Evolutionary conservation across 1,140 invertebrate species (phyloP), one percentile per base, ranked within the genome.

Genomic region (Telenomus remus): DNA sequence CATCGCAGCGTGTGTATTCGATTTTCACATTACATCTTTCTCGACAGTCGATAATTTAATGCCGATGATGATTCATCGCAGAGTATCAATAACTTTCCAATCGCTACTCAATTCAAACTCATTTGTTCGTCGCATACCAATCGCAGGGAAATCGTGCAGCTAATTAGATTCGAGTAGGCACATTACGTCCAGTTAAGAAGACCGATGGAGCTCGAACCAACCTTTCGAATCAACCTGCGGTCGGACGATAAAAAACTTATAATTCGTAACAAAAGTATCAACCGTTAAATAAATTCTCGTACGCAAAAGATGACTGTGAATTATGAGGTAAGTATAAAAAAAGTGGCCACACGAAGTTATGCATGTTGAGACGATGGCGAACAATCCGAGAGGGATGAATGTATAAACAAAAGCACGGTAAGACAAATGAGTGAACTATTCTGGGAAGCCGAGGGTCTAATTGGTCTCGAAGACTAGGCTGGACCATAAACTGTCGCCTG

Each of bases 401-500:
- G 69, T 64, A 64, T 59, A 46, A 64, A 69, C 51, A 47, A 73
- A 60, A 66, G 39, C 1, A 61, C 48, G 44, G 42, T 55, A 64
- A 77, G 68, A 72, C 74, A 72, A 77, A 77, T 72, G 63, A 68
- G 42, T 69, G 66, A 68, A 76, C 72, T 76, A 80, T 86, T 87
- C 85, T 79, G 82, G 82, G 86, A 85, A 86, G 82, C 79, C 85
- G 76, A 80, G 79, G 81, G 83, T 82, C 81, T 88, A 87, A 88
- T 88, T 88, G 86, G 85, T 84, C 80, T 79, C 76, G 77, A 73
- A 80, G 80, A 84, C 79, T 79, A 80, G 75, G 79, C 80, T 80
- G 79, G 74, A 86, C 81, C 86, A 88, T 87, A 88, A 88, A 88
- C 85, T 88, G 87, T 88, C 87, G 85, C 86, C 84, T 86, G 85